phyloP scores from a whole-genome alignment of 2,888 invertebrate genomes.

The Branchellion lobata region DNA sequence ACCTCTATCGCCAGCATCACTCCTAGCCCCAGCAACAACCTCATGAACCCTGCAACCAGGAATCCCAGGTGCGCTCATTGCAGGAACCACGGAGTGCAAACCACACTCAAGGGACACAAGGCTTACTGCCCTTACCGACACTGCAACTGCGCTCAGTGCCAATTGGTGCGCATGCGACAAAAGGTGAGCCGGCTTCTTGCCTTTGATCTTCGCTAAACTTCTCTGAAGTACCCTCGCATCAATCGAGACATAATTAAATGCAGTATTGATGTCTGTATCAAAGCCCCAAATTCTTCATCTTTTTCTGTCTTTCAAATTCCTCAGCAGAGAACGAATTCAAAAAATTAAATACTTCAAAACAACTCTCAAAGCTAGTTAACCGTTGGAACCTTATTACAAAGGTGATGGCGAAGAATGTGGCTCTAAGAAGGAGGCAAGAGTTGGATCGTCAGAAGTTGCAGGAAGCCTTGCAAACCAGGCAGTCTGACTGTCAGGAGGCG shows the following conservation, averaged over 20 bases:
- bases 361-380: too few relatives aligned
- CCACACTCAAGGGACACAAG: conserved; percentile 46
- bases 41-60: conserved; percentile 16
- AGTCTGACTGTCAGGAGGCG: not conserved
- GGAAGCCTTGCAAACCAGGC: conserved; percentile 20
- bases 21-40: too few relatives aligned
- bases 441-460: conserved; percentile 36
- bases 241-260: too few relatives aligned
- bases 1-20: not conserved
- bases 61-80: conserved; percentile 46
- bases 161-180: conserved; percentile 44
- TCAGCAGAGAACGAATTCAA: too few relatives aligned
- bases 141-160: conserved; percentile 44
- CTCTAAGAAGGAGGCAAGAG: conserved; percentile 42
- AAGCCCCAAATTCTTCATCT: too few relatives aligned
- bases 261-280: too few relatives aligned
- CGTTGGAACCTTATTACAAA: too few relatives aligned
- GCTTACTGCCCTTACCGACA: conserved; percentile 45
- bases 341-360: too few relatives aligned
- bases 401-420: conserved; percentile 46
- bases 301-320: too few relatives aligned
- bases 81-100: conserved; percentile 45
- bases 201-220: too few relatives aligned
- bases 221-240: too few relatives aligned
- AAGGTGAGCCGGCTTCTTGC: conserved; percentile 28